phyloP scores from a whole-genome alignment of 92 coral and sea anemone genomes.

The Nematostella vectensis region DNA sequence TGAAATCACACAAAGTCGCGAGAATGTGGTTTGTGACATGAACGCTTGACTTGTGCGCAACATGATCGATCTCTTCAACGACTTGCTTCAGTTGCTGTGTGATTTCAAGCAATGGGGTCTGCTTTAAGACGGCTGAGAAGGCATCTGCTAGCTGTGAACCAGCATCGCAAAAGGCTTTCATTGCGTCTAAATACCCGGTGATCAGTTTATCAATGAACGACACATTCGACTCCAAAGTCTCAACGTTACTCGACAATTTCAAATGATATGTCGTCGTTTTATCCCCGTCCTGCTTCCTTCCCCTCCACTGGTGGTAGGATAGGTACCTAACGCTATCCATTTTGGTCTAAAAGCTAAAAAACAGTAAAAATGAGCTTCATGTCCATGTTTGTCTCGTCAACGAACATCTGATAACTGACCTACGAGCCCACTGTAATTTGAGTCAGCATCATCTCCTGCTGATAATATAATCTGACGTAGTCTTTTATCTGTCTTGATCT shows the following conservation, averaged over 20 bases:
- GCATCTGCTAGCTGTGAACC: slow-evolving; percentile 92
- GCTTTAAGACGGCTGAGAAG: slow-evolving; percentile 79
- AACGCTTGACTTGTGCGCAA: slow-evolving; percentile 84
- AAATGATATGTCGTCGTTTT: slow-evolving; percentile 62
- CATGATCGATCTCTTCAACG: slow-evolving; percentile 91
- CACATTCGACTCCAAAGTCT: slow-evolving; percentile 71
- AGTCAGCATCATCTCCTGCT: neutral
- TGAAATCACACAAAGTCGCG: slow-evolving; percentile 86
- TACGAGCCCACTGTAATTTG: slow-evolving; percentile 8
- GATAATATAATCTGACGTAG: neutral
- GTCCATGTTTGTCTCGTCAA: slow-evolving; percentile 9
- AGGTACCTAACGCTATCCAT: slow-evolving; percentile 87
- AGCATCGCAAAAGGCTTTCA: slow-evolving; percentile 89
- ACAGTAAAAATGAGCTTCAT: slow-evolving; percentile 15
- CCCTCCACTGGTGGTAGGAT: slow-evolving; percentile 86
- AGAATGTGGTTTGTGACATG: slow-evolving; percentile 79
- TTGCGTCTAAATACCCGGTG: slow-evolving; percentile 84
- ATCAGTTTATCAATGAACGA: slow-evolving; percentile 74
- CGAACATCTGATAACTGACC: slow-evolving; percentile 28
- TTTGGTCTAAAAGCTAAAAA: slow-evolving; percentile 13
- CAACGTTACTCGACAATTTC: slow-evolving; percentile 71
- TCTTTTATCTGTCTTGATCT: too few species aligned
- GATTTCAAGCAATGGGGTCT: slow-evolving; percentile 88
- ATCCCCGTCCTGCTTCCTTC: slow-evolving; percentile 60
- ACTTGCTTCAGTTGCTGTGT: slow-evolving; percentile 96